phyloP scores from a whole-genome alignment of 2,113 vertebrate genomes.

The Pelusios castaneus region DNA sequence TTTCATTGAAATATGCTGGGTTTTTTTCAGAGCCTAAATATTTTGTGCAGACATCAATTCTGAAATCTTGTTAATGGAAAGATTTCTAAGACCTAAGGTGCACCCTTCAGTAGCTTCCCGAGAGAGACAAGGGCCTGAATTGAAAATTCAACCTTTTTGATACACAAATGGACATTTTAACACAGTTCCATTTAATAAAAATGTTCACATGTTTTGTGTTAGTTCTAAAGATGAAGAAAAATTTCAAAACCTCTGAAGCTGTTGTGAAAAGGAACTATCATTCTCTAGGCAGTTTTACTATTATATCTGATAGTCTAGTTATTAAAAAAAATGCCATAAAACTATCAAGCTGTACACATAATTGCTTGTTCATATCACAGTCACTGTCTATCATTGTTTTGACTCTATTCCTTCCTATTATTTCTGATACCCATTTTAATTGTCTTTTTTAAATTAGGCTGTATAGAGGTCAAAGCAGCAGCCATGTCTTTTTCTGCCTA shows the following conservation, averaged over 20 bases:
- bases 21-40: no score
- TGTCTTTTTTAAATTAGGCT: neutral
- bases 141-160: neutral
- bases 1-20: no score
- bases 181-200: no score
- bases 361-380: neutral
- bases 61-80: no score
- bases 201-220: neutral
- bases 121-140: no score
- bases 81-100: no score
- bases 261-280: neutral
- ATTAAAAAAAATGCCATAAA: neutral
- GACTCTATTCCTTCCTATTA: neutral
- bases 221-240: neutral
- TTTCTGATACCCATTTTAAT: neutral
- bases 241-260: constrained; percentile 29
- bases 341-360: neutral
- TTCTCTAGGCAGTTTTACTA: neutral
- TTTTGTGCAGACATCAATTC: no score
- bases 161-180: no score
- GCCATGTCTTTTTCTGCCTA: no score
- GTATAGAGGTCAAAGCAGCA: no score
- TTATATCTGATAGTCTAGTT: constrained; percentile 29
- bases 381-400: neutral
- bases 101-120: no score